Evolutionary conservation across 2,888 invertebrate species (phyloP), one percentile per base, ranked within the genome.

Genomic region (Dryomyza anilis): DNA sequence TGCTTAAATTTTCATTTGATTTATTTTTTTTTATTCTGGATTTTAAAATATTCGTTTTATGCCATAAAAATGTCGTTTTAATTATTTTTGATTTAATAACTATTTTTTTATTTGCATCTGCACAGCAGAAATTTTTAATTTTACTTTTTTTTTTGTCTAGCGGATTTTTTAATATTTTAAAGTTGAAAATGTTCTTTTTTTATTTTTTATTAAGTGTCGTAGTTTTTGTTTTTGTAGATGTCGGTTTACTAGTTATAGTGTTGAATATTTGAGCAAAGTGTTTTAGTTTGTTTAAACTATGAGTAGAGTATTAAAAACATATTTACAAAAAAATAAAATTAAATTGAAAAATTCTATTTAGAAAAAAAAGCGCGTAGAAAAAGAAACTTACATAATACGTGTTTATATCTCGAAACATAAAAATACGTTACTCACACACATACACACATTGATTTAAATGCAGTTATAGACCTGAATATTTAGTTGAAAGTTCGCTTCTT

Each of bases 391-490:
- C n/a, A n/a, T n/a, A 50, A 29, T 25, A 27, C 7, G 6, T 14
- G 29, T 50, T 23, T 50, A 27, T 50, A 23, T 27, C 27, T 27
- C 10, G n/a, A 50, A 39, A 55, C 23, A 36, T 36, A 56, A 19
- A 36, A 7, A 21, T 56, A 56, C 23, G 21, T 55, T 33, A 55
- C 16, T 33, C 39, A 36, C 39, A 23, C 23, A 36, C 36, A 56
- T 23, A 36, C 12, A 56, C 25, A 56, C 14, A 12, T 23, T n/a
- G n/a, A 63, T 63, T 72, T 77, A 77, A 77, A 77, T 77, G 77
- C 77, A 78, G 70, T 78, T 78, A 70, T 76, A 76, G 78, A 77
- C 77, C 78, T 77, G 77, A 77, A 78, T 75, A 74, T 72, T 68
- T 65, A 64, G 56, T 64, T 64, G 46, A 61, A 65, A 66, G n/a